Evolutionary conservation across 2,797 vertebrate genomes (phyloP).

Genomic region (Lutjanus campechanus): DNA sequence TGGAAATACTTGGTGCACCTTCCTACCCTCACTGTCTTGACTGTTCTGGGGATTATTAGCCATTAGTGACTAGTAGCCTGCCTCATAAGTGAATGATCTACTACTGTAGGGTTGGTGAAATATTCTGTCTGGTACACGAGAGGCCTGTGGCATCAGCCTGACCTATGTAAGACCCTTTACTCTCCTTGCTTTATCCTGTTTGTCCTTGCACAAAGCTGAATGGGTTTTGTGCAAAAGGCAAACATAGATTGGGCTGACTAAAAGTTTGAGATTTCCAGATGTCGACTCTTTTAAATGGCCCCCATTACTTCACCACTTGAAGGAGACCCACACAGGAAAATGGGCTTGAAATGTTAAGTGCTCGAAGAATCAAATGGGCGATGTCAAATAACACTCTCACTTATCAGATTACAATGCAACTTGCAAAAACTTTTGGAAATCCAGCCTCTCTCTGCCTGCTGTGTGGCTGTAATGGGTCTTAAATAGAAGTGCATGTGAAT

Average conservation of each 20-base stretch:
- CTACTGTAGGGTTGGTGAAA: conserved; percentile 86
- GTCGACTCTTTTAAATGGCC: conserved; percentile 49
- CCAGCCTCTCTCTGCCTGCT: conserved; percentile 43
- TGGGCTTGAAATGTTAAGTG: conserved; percentile 68
- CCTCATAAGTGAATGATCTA: conserved; percentile 84
- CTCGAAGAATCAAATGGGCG: conserved; percentile 55
- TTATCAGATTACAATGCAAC: conserved; percentile 44
- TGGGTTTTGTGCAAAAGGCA: conserved; percentile 55
- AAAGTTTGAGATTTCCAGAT: conserved; percentile 48
- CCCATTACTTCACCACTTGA: conserved; percentile 57
- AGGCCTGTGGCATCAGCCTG: conserved; percentile 89
- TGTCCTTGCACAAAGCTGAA: conserved; percentile 60
- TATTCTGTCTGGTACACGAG: conserved; percentile 88
- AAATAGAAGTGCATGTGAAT: conserved; percentile 90
- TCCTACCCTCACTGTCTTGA: conserved; percentile 87
- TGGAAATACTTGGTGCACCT: conserved; percentile 84
- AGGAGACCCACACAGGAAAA: conserved; percentile 75
- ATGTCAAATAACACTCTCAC: conserved; percentile 51
- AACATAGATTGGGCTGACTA: conserved; percentile 51
- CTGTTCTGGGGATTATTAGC: conserved; percentile 84
- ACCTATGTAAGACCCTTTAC: conserved; percentile 91
- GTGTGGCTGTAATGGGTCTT: conserved; percentile 89
- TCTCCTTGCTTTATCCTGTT: conserved; percentile 63
- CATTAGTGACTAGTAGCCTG: conserved; percentile 78
- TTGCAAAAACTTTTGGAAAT: conserved; percentile 33